Conservation (phyloP, 2,113 vertebrate genomes). For the Semnopithecus entellus region DNA sequence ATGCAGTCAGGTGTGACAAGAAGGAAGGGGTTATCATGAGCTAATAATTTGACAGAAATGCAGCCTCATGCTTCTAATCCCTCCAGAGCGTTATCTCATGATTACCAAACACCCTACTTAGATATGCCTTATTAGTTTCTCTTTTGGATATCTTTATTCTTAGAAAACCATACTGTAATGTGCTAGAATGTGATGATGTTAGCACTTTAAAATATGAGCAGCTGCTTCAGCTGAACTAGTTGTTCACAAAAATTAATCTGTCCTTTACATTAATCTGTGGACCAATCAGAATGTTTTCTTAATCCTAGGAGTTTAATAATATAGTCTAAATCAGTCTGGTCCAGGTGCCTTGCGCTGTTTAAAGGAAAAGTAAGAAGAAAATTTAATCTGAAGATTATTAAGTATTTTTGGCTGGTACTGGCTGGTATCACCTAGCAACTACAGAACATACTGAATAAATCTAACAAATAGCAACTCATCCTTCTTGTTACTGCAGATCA, state of each 20-base stretch:
- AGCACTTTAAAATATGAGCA: conserved; percentile 76
- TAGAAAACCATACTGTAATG: conserved; percentile 60
- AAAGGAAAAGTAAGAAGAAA: conserved; percentile 81
- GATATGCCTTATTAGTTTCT: conserved; percentile 72
- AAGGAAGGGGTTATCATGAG: conserved; percentile 60
- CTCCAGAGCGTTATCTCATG: conserved; percentile 67
- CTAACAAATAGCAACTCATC: conserved; percentile 72
- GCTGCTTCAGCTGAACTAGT: conserved; percentile 72
- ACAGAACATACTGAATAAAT: conserved; percentile 49
- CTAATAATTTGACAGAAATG: conserved; percentile 62
- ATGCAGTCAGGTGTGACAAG: conserved; percentile 72
- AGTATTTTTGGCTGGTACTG: conserved; percentile 74
- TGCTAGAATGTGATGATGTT: conserved; percentile 76
- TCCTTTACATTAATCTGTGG: conserved; percentile 76
- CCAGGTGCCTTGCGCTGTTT: conserved; percentile 74
- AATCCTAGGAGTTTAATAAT: conserved; percentile 79
- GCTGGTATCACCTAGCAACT: conserved; percentile 77
- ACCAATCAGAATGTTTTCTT: conserved; percentile 79
- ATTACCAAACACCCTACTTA: conserved; percentile 79
- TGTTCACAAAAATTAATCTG: conserved; percentile 80
- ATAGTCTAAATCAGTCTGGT: conserved; percentile 71
- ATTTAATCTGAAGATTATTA: conserved; percentile 81
- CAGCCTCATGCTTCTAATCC: conserved; percentile 66
- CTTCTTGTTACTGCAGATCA: conserved; percentile 71
- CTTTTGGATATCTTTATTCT: conserved; percentile 69